phyloP scores from a whole-genome alignment of 2,888 invertebrate species.

The Rhaphigaster nebulosa region DNA sequence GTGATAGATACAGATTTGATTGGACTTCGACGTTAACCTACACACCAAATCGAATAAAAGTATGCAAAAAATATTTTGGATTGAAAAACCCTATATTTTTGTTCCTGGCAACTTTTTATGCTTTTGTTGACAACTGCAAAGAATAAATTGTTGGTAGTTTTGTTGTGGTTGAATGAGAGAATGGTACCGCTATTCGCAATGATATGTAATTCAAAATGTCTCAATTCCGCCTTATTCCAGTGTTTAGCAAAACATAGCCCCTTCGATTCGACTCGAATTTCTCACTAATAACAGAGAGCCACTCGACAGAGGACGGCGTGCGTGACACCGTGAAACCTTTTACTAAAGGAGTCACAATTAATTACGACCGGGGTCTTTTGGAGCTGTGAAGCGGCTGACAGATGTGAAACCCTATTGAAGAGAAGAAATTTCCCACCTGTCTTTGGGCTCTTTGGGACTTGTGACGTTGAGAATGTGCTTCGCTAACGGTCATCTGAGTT shows the following conservation, averaged over 20 bases:
- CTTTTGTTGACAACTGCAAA: too few species aligned
- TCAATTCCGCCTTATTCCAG: not conserved
- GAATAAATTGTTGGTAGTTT: not conserved
- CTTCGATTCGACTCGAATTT: conserved; percentile 22
- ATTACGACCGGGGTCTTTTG: not conserved
- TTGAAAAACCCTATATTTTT: too few species aligned
- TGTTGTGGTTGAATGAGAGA: not conserved
- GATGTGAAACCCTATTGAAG: not conserved
- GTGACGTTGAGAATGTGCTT: not conserved
- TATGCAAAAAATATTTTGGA: too few species aligned
- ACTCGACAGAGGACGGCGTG: not conserved
- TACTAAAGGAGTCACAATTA: conserved; percentile 25
- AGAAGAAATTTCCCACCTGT: conserved; percentile 48
- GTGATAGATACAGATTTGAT: too few species aligned
- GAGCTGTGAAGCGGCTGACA: conserved; percentile 19
- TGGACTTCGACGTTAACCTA: too few species aligned
- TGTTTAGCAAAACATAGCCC: not conserved
- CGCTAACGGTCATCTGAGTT: conserved; percentile 31
- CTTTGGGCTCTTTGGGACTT: not conserved
- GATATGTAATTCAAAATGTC: not conserved
- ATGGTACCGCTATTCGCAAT: not conserved
- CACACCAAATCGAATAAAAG: too few species aligned
- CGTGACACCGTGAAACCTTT: conserved; percentile 8
- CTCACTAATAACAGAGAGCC: not conserved
- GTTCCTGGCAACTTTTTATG: too few species aligned